Base-by-base conservation (phyloP, 2,888 invertebrate species). In the Podotricha telesiphe region DNA sequence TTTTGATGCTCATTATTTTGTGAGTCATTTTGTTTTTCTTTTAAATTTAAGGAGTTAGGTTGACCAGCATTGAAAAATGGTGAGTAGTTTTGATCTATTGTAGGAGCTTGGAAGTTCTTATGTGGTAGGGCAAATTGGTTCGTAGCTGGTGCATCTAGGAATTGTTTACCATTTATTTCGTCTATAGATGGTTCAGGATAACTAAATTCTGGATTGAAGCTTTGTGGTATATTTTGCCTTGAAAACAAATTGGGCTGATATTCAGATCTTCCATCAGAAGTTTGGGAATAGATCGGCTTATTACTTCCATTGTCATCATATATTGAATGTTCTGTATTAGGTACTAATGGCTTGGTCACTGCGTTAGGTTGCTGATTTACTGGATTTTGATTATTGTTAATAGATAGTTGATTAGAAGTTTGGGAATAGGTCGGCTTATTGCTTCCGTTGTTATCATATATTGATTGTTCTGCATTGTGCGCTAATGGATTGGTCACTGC, bases 231-330 rank as follows among this genome's bases (percentile, higher is more conserved):
- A 10, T 50, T 51, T 51, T 19, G 15, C 20, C 19, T 20, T 13
- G 45, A 6, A 13, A 22, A n/a, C 11, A 53, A 40, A 59, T 62
- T 64, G 63, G 72, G 68, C 65, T 70, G 55, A 67, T 58, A 22
- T 45, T 40, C 55, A 19, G 13, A 13, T 40, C 48, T 47, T 19
- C 8, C n/a, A 42, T 40, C n/a, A 37, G 66, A 28, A 48, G 55
- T 37, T 62, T 42, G 22, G 8, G 42, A 42, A 15, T 47, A 55
- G 37, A 28, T 61, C 17, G 58, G 42, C 28, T 20, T 17, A 37
- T 34, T 55, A 55, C 1, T 17, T 53, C 11, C 34, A 34, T 17
- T 37, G 11, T 37, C 37, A 11, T 55, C 17, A 13, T 50, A 62
- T 19, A 42, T 42, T 13, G 11, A 19, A 19, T 19, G 62, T 50